Conservation (phyloP, 2,797 vertebrate genomes). For the Chrysolophus pictus region DNA sequence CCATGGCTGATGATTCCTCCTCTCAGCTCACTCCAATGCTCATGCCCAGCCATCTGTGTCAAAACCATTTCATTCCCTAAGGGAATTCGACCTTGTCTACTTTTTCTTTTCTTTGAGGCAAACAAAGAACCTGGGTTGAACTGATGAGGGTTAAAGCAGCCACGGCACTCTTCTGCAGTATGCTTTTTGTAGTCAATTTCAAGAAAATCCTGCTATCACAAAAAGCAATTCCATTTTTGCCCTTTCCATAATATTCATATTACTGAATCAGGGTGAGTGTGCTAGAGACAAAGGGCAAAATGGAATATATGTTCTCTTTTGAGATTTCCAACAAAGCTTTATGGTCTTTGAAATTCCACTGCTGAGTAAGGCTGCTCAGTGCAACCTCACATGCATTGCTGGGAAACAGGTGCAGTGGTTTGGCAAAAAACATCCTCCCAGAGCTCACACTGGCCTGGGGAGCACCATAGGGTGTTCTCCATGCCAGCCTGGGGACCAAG, state of each 20-base stretch:
- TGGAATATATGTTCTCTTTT: not conserved
- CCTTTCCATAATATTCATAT: not conserved
- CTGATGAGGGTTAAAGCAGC: not conserved
- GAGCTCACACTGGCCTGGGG: not conserved
- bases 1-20: not conserved
- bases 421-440: rapidly evolving
- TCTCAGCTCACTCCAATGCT: not conserved
- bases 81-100: not conserved
- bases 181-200: not conserved
- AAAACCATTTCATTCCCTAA: not conserved
- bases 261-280: not conserved
- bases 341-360: not conserved
- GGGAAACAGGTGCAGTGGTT: not conserved
- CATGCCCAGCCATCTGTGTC: not conserved
- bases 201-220: not conserved
- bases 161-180: not conserved
- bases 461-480: not conserved
- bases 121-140: not conserved
- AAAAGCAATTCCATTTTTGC: not conserved
- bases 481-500: not conserved
- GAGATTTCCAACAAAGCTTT: not conserved
- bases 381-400: not conserved
- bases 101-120: not conserved
- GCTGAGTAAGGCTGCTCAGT: not conserved
- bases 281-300: not conserved